These are phyloP conservation scores for Dolichomitus sp. DNA, from an alignment of 2,888 invertebrate species.

Conservation along the genomic window DNA sequence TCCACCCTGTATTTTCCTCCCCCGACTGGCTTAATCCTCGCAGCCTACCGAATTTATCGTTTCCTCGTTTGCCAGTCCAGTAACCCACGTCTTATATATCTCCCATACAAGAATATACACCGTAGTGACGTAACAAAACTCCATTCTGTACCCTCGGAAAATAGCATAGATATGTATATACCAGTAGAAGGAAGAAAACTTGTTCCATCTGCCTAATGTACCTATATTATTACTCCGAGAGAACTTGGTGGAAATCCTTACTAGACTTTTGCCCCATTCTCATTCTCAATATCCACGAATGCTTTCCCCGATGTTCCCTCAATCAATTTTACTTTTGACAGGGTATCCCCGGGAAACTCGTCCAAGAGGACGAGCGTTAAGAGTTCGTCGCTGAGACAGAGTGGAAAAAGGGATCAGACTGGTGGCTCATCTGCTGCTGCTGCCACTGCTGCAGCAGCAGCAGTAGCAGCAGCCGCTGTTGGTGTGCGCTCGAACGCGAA, in stretches of 20 bases:
- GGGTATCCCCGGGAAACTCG: slow-evolving; percentile 91
- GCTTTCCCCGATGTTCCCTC: slow-evolving; percentile 14
- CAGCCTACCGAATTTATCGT: slow-evolving; percentile 66
- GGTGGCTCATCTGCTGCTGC: neutral
- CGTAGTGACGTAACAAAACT: slow-evolving; percentile 22
- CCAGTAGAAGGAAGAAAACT: slow-evolving; percentile 42
- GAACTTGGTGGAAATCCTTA: slow-evolving; percentile 13
- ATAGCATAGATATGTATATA: slow-evolving; percentile 14
- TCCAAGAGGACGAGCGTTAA: slow-evolving; percentile 87
- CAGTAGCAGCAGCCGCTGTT: neutral
- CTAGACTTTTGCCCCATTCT: neutral
- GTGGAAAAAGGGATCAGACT: slow-evolving; percentile 61
- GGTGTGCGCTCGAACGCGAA: slow-evolving; percentile 40
- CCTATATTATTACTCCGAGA: slow-evolving; percentile 14
- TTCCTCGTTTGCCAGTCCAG: slow-evolving; percentile 61
- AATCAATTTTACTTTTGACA: slow-evolving; percentile 80
- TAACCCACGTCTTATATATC: slow-evolving; percentile 39
- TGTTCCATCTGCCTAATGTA: slow-evolving; percentile 49
- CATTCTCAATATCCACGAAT: neutral
- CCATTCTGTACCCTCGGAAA: slow-evolving; percentile 4
- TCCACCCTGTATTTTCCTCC: slow-evolving; percentile 45
- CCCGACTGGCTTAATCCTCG: slow-evolving; percentile 56
- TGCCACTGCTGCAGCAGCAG: neutral
- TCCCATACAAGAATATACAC: slow-evolving; percentile 2
- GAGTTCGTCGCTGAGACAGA: slow-evolving; percentile 62